Base-by-base conservation (phyloP, 2,113 vertebrate genomes). In the Platysteira castanea region DNA sequence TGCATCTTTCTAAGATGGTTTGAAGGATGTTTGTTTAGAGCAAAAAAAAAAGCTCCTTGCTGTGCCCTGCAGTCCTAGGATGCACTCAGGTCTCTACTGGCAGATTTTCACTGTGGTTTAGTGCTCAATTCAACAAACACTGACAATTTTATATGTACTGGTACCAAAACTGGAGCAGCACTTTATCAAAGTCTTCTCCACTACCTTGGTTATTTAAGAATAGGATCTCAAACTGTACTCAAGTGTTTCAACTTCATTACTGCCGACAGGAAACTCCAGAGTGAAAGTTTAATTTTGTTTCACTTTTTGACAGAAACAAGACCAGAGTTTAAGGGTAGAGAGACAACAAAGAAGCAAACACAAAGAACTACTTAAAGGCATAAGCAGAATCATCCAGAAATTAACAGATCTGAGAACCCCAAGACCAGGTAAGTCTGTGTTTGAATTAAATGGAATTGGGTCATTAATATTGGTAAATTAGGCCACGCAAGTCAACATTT, bases 281-380 rank as follows among this genome's bases (percentile, higher is more conserved):
- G 71, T 4, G 17, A 9, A 49, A 88, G 56, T 67, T 90, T 39
- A 84, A 70, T 71, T 91, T 76, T 64, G 35, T 41, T 56, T 86
- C 60, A 22, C 13, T 67, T 92, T 87, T 87, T 83, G 85, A 71
- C 37, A 84, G n/a, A 84, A 76, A 68, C 67, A 80, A 73, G 63
- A 88, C 17, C 52, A 42, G 39, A 44, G 46, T 44, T 75, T 70
- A 68, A 69, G 42, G 35, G 10, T 0, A 35, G 50, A 41, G 21
- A 49, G 37, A 68, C 21, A 81, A 54, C 54, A 78, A 64, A 57
- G 47, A 44, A 42, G 20, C 42, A 74, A 85, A 61, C 19, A 47
- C 20, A 26, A 70, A 74, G 64, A 54, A 22, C 30, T 21, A 27
- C 42, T 54, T 54, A 77, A 47, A 6, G 35, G 54, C 63, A 77